phyloP scores from a whole-genome alignment of 2,113 vertebrate genomes.

The Corynorhinus townsendii region DNA sequence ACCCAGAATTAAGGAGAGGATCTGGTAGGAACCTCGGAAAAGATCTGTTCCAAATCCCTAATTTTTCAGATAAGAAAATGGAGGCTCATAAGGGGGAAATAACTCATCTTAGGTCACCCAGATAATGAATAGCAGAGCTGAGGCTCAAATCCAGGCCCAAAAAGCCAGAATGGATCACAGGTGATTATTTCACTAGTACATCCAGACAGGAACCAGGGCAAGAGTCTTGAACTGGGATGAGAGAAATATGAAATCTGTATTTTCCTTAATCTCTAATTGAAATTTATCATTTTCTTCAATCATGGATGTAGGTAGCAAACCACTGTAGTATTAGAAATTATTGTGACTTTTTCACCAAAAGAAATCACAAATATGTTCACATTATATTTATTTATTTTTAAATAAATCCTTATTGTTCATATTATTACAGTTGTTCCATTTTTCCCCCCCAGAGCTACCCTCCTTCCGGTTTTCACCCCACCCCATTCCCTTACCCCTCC shows the following conservation, averaged over 20 bases:
- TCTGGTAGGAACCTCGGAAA: background rate
- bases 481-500: no score
- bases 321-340: background rate
- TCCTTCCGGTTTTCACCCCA: no score
- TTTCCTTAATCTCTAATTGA: background rate
- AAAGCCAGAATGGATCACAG: constrained; percentile 4
- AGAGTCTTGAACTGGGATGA: background rate
- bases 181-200: background rate
- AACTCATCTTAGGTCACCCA: background rate
- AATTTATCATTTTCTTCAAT: background rate
- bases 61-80: background rate
- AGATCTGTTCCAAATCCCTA: background rate
- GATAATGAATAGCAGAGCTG: background rate
- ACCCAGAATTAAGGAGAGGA: background rate
- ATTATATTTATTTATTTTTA: background rate
- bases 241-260: background rate
- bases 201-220: background rate
- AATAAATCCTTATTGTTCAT: no score
- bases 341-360: constrained; percentile 1
- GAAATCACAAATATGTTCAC: background rate
- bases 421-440: no score
- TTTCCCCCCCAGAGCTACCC: no score
- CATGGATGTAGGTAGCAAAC: background rate
- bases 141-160: background rate
- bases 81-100: background rate